Evolutionary conservation across 2,113 vertebrate genomes (phyloP), one percentile per base, ranked within the genome.

Genomic region (Daphoenositta chrysoptera): DNA sequence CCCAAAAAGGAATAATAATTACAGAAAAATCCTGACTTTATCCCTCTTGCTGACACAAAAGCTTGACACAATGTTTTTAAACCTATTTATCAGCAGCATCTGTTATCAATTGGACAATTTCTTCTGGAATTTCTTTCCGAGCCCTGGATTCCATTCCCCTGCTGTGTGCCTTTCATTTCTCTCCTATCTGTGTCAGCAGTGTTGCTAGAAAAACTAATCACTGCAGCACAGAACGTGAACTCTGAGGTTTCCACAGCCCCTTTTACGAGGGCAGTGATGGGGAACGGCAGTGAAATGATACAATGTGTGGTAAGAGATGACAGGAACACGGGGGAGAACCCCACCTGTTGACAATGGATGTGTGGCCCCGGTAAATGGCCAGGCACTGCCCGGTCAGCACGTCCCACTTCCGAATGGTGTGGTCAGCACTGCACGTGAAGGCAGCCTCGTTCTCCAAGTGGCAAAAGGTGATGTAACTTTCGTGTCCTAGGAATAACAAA

Each of bases 391-490:
- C 98, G 0, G 97, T 98, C 65, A 92, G 45, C 90, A 98, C 97
- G 3, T 98, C 98, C 98, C 98, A 98, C 78, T 98, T 98, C 5
- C 98, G 88, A 83, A 98, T 97, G 63, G 98, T 98, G 39, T 98
- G 94, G 87, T 98, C 98, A 0, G 98, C 98, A 0, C 98, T 98
- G 65, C 98, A 98, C 0, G 98, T 98, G 96, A 98, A 98, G 80
- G 98, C 98, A 0, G 96, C 98, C 40, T 98, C 98, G 1, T 98
- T 98, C 92, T 98, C 98, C 81, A 98, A 63, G 89, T 98, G 98
- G 89, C 98, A 98, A 85, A 98, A 98, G 69, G 98, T 98, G 89
- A 98, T 98, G 35, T 98, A 98, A 69, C 98, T 98, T 69, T 98
- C 98, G 1, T 98, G 98, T 11, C 98, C 98, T 98, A 45, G 69